phyloP scores from a whole-genome alignment of 2,797 vertebrate species.

The Myoxocephalus aenaeus region DNA sequence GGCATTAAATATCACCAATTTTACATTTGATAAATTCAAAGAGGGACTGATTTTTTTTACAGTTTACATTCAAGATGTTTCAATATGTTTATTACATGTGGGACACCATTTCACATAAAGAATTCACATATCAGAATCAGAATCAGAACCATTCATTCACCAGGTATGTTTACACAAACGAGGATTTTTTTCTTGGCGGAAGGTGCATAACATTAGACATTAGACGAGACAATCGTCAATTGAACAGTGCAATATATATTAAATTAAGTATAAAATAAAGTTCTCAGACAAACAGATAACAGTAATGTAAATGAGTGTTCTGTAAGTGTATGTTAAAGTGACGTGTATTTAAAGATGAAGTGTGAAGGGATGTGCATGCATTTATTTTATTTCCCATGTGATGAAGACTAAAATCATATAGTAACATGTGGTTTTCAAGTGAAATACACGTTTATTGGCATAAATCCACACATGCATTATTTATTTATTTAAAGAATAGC shows the following conservation, averaged over 20 bases:
- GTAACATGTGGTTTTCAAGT: not conserved
- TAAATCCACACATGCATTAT: not conserved
- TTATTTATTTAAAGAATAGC: not conserved
- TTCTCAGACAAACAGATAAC: too few relatives aligned
- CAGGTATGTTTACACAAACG: too few relatives aligned
- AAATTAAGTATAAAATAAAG: too few relatives aligned
- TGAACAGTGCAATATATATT: too few relatives aligned
- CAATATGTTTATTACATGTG: not conserved
- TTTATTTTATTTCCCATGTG: not conserved
- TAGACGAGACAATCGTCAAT: too few relatives aligned
- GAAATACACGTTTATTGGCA: not conserved
- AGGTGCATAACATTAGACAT: too few relatives aligned
- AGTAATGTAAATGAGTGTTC: too few relatives aligned
- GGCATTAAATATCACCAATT: not conserved
- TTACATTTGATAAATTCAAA: not conserved
- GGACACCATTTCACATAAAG: not conserved
- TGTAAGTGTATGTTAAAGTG: too few relatives aligned
- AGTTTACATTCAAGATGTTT: not conserved
- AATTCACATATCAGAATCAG: not conserved
- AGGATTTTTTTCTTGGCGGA: too few relatives aligned
- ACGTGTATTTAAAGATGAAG: too few relatives aligned
- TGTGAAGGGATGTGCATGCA: too few relatives aligned
- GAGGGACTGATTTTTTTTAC: not conserved
- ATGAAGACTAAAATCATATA: not conserved
- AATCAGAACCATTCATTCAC: too few relatives aligned